These are phyloP conservation scores for Fregata magnificens DNA, from an alignment of 2,113 vertebrate species.

Conservation along the genomic window DNA sequence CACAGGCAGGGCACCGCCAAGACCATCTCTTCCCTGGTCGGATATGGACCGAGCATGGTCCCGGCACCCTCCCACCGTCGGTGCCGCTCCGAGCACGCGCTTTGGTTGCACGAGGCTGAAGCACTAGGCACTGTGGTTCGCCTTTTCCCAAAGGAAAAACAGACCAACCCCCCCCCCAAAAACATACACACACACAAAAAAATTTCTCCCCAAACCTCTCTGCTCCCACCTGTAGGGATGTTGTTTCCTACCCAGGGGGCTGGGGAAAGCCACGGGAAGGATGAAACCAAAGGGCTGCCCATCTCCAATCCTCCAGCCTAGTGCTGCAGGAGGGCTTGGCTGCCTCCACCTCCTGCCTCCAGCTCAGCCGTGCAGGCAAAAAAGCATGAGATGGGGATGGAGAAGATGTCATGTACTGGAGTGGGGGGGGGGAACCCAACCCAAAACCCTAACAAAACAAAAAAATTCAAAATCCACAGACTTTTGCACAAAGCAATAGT, in stretches of 20 bases:
- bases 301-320: neutral
- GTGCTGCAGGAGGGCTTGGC: neutral
- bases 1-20: neutral
- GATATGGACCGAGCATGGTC: neutral
- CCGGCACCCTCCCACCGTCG: neutral
- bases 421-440: neutral
- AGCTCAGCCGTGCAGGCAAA: neutral
- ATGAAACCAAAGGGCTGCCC: neutral
- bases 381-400: neutral
- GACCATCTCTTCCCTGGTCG: neutral
- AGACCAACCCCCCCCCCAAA: neutral
- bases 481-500: constrained; percentile 12
- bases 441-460: neutral
- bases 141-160: constrained; percentile 31
- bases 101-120: neutral
- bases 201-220: neutral
- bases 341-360: neutral
- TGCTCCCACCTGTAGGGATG: neutral
- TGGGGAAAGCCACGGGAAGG: neutral
- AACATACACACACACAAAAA: neutral
- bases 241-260: neutral
- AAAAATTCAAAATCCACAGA: neutral
- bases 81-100: neutral
- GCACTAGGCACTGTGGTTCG: constrained; percentile 46
- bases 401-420: neutral